Evolutionary conservation across 1,140 invertebrate species (phyloP), one percentile per base, ranked within the genome.

Genomic region (Propsilocerus akamusi): DNA sequence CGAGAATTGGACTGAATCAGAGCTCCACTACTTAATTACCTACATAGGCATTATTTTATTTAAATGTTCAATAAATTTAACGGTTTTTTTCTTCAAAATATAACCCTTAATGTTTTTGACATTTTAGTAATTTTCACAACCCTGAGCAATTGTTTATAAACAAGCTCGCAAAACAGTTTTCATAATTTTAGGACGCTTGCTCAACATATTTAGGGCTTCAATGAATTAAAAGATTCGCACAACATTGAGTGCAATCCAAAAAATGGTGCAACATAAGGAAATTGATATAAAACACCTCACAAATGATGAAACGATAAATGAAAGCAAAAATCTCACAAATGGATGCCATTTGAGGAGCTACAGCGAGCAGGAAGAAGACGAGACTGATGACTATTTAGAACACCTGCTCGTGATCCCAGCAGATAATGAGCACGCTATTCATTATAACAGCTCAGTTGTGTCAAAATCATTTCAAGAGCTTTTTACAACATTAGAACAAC

Each of bases 1-100:
- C 51, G 5, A 37, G 55, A 12, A 51, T 55, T 26, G 32, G 34
- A 32, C 24, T 17, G 24, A 20, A 24, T 26, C 8, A 11, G n/a
- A 32, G 22, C 25, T 17, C 12, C 10, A n/a, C n/a, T 26, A 28
- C 49, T 37, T 25, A 51, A 34, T 53, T 53, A 3, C 49, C 20
- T 22, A n/a, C n/a, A n/a, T n/a, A n/a, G n/a, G n/a, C n/a, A n/a
- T n/a, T n/a, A n/a, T n/a, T n/a, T n/a, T n/a, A n/a, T n/a, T n/a
- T n/a, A n/a, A n/a, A n/a, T n/a, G n/a, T n/a, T n/a, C n/a, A n/a
- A n/a, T n/a, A n/a, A n/a, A n/a, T n/a, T n/a, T n/a, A n/a, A n/a
- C n/a, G n/a, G n/a, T n/a, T n/a, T n/a, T n/a, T n/a, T n/a, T n/a
- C n/a, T n/a, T n/a, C n/a, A n/a, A n/a, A n/a, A n/a, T n/a, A n/a